Conservation (phyloP, 2,113 vertebrate species). For the Saccopteryx leptura region DNA sequence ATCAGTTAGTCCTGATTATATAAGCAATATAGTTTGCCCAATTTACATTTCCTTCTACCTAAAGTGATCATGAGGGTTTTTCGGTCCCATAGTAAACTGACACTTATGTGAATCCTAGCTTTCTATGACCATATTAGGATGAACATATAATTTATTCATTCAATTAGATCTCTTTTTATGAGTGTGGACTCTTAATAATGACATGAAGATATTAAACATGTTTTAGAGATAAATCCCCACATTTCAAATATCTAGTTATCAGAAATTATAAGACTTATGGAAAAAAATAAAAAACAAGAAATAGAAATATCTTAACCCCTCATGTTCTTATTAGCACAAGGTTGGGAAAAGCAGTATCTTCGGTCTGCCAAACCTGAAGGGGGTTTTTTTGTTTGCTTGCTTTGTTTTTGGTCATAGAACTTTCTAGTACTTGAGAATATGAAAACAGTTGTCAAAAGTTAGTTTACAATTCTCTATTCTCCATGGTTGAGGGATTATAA, state of each 20-base stretch:
- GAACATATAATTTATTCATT: not conserved
- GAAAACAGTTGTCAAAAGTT: not conserved
- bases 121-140: not conserved
- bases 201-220: not conserved
- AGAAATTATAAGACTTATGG: not conserved
- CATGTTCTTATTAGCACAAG: not conserved
- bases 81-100: not conserved
- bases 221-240: not conserved
- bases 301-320: not conserved
- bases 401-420: not conserved
- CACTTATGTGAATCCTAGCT: not conserved
- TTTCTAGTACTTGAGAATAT: not conserved
- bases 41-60: conserved; percentile 27
- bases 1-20: not conserved
- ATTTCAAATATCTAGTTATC: conserved; percentile 20
- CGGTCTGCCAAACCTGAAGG: not conserved
- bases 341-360: not conserved
- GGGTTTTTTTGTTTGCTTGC: not conserved
- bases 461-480: not conserved
- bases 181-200: not conserved
- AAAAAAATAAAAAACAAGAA: not conserved
- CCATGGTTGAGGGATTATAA: not conserved
- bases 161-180: not conserved
- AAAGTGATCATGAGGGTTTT: not conserved
- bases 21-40: not conserved